Evolutionary conservation across 2,797 vertebrate genomes (phyloP).

Genomic region (Cygnus olor): DNA sequence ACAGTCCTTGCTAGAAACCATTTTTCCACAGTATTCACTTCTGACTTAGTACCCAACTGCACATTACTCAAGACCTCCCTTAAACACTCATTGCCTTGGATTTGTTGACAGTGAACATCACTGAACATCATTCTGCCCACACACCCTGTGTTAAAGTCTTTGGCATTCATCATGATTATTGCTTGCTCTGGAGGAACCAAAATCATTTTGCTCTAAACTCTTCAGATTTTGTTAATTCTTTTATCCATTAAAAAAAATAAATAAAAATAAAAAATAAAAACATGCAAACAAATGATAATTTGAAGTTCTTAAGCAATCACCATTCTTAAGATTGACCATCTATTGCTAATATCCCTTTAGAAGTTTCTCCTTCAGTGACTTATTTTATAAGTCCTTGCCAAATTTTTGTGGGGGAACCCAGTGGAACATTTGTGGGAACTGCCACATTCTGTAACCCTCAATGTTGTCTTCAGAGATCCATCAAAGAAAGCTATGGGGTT

Average conservation of each 20-base stretch:
- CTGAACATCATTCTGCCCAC: neutral
- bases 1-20: neutral
- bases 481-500: neutral
- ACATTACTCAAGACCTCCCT: neutral
- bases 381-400: neutral
- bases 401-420: neutral
- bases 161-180: neutral
- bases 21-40: neutral
- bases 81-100: neutral
- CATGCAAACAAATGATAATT: neutral
- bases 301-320: neutral
- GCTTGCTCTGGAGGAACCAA: neutral
- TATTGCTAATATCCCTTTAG: neutral
- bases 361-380: neutral
- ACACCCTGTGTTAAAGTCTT: neutral
- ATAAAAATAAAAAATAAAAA: neutral
- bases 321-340: neutral
- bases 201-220: neutral
- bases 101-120: neutral
- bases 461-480: neutral
- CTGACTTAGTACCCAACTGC: neutral
- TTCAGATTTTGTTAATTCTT: neutral
- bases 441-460: fast-evolving
- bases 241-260: neutral
- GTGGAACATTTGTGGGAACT: neutral